phyloP scores from a whole-genome alignment of 2,797 vertebrate genomes.

The Oreochromis mossambicus region DNA sequence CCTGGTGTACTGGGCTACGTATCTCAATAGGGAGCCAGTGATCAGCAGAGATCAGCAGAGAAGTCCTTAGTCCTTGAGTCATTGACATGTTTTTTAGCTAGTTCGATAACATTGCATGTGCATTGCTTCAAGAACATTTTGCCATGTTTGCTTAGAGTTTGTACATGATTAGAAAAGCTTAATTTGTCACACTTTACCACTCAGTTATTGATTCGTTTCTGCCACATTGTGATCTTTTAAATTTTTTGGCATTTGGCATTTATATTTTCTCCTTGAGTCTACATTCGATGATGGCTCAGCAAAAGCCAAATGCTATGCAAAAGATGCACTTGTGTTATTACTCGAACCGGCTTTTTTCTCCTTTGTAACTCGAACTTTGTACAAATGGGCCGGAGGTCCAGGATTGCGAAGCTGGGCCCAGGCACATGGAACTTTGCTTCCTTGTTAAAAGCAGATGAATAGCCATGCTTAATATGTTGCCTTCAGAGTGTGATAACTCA shows the following conservation, averaged over 20 bases:
- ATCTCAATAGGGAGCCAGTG: conserved; percentile 94
- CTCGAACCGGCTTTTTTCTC: conserved; percentile 46
- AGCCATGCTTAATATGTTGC: conserved; percentile 77
- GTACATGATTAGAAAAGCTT: conserved; percentile 66
- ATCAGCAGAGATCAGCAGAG: conserved; percentile 40
- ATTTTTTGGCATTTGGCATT: conserved; percentile 71
- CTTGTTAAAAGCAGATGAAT: conserved; percentile 67
- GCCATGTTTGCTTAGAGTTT: conserved; percentile 86
- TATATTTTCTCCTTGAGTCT: conserved; percentile 44
- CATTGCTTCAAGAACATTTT: conserved; percentile 82
- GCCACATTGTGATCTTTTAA: background rate
- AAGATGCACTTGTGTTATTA: conserved; percentile 55
- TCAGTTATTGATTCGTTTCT: conserved; percentile 9
- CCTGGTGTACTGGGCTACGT: conserved; percentile 97
- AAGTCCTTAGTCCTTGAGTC: conserved; percentile 71
- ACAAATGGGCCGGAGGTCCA: conserved; percentile 53
- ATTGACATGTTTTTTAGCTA: conserved; percentile 62
- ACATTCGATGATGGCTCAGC: conserved; percentile 47
- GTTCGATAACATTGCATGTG: conserved; percentile 79
- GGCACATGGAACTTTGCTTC: conserved; percentile 59
- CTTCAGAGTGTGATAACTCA: conserved; percentile 68
- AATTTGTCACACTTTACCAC: conserved; percentile 49
- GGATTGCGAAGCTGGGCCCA: conserved; percentile 37
- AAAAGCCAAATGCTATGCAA: conserved; percentile 81
- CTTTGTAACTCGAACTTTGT: conserved; percentile 64